These are phyloP conservation scores for Epinephelus coioides DNA, from an alignment of 2,797 vertebrate genomes.

Conservation along the genomic window DNA sequence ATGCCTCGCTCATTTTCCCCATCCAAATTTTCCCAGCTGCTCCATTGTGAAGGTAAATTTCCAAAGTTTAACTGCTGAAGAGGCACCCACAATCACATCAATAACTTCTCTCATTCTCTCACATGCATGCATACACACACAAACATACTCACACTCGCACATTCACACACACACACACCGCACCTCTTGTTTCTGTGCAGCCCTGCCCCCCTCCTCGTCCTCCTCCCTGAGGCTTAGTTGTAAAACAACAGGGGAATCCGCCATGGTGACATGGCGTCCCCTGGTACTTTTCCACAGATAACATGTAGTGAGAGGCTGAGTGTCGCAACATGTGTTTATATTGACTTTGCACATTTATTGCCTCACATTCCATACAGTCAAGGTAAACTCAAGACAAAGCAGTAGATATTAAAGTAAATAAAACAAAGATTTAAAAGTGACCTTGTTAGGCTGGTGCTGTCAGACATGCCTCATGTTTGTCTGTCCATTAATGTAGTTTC, in stretches of 20 bases:
- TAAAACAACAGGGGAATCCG: constrained; percentile 79
- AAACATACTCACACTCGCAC: neutral
- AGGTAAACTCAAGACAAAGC: neutral
- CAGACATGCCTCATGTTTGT: neutral
- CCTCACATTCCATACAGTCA: constrained; percentile 44
- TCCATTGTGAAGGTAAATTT: constrained; percentile 37
- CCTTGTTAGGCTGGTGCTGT: neutral
- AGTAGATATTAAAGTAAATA: neutral
- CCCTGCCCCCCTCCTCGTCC: constrained; percentile 38
- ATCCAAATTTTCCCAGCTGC: constrained; percentile 47
- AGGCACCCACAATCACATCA: constrained; percentile 37
- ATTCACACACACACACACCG: constrained; percentile 1
- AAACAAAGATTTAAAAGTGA: neutral
- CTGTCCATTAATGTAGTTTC: neutral
- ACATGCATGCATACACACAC: constrained; percentile 2
- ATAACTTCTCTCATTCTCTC: constrained; percentile 33
- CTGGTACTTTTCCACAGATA: constrained; percentile 80
- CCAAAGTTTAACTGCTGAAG: constrained; percentile 21
- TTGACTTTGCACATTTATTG: constrained; percentile 56
- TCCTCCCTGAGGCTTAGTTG: constrained; percentile 57
- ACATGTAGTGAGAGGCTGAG: constrained; percentile 30
- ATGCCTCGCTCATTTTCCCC: constrained; percentile 28
- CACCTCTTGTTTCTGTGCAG: constrained; percentile 35
- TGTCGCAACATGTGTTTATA: constrained; percentile 62
- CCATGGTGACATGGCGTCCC: constrained; percentile 45